These are phyloP conservation scores for Atopsyche davidsoni DNA, from an alignment of 1,140 invertebrate species.

Conservation along the genomic window DNA sequence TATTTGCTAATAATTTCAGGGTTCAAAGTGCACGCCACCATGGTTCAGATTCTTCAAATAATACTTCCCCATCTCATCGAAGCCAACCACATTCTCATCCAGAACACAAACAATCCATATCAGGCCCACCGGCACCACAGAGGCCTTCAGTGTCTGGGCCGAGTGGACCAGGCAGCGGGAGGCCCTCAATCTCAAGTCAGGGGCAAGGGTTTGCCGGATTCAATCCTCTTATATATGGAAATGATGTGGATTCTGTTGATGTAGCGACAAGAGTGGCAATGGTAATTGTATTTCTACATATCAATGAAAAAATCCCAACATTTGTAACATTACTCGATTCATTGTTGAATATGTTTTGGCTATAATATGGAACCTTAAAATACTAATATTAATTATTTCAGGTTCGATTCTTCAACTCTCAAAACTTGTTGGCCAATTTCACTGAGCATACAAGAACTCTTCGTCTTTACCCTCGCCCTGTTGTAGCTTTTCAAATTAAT, in stretches of 20 bases:
- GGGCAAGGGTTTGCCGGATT: conserved; percentile 44
- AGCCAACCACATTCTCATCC: conserved; percentile 6
- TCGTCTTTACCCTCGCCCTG: conserved; percentile 92
- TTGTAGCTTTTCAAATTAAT: conserved; percentile 98
- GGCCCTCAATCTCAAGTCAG: conserved; percentile 36
- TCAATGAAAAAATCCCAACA: no score
- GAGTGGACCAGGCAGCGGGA: conserved; percentile 30
- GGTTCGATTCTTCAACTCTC: conserved; percentile 96
- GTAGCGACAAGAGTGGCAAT: conserved; percentile 97
- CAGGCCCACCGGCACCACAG: conserved; percentile 7
- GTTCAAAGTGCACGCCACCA: conserved; percentile 28
- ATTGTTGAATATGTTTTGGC: no score
- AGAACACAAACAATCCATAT: conserved; percentile 15
- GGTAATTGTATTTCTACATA: no score
- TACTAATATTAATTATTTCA: no score
- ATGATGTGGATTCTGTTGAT: conserved; percentile 96
- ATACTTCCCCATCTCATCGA: conserved; percentile 25
- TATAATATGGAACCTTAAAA: no score
- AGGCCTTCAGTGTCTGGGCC: conserved; percentile 25
- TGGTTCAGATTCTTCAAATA: conserved; percentile 19
- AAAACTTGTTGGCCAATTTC: conserved; percentile 95
- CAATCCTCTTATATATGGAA: conserved; percentile 90
- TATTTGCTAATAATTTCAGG: conserved; percentile 5
- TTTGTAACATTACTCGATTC: no score
- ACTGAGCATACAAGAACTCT: conserved; percentile 95